A percentile compares a stretch with the other conserved stretches of the same genome.
phyloP scores from a whole-genome alignment of 2,888 invertebrate species.

The Thereva unica region DNA sequence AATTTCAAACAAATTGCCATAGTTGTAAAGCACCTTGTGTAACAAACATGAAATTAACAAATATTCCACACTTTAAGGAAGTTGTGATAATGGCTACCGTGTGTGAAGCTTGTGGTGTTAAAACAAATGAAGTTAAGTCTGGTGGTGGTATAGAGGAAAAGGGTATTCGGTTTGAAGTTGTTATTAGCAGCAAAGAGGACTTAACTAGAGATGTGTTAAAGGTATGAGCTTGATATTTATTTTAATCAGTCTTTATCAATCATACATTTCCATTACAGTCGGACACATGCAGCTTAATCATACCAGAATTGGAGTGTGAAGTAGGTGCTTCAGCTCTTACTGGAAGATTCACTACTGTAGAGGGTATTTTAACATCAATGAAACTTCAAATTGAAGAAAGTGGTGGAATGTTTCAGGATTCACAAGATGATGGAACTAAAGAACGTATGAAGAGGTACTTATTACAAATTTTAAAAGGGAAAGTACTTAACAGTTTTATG shows the following conservation, averaged over 20 bases:
- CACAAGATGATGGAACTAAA: slow-evolving; percentile 63
- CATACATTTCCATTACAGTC: slow-evolving; percentile 60
- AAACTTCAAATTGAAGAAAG: slow-evolving; percentile 72
- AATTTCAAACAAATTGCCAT: slow-evolving; percentile 85
- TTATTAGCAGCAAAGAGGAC: slow-evolving; percentile 72
- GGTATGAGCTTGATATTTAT: slow-evolving; percentile 56
- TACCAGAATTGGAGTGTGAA: slow-evolving; percentile 88
- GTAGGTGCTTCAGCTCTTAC: slow-evolving; percentile 84
- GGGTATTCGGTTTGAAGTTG: slow-evolving; percentile 78
- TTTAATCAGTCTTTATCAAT: slow-evolving; percentile 25
- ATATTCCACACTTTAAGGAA: slow-evolving; percentile 96
- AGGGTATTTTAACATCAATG: slow-evolving; percentile 82
- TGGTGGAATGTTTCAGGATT: slow-evolving; percentile 74
- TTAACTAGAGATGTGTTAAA: slow-evolving; percentile 93
- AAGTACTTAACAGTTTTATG: background rate
- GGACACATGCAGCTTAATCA: slow-evolving; percentile 75
- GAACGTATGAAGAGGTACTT: slow-evolving; percentile 60
- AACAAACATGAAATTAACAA: slow-evolving; percentile 93
- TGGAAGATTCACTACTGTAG: slow-evolving; percentile 93
- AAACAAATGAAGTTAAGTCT: slow-evolving; percentile 95
- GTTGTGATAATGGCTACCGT: slow-evolving; percentile 96
- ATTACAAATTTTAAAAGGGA: background rate
- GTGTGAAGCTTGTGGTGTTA: slow-evolving; percentile 88
- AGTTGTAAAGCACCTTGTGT: slow-evolving; percentile 80
- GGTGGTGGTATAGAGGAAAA: slow-evolving; percentile 84